phyloP scores from a whole-genome alignment of 2,113 vertebrate genomes.

The Rhynchomys soricoides region DNA sequence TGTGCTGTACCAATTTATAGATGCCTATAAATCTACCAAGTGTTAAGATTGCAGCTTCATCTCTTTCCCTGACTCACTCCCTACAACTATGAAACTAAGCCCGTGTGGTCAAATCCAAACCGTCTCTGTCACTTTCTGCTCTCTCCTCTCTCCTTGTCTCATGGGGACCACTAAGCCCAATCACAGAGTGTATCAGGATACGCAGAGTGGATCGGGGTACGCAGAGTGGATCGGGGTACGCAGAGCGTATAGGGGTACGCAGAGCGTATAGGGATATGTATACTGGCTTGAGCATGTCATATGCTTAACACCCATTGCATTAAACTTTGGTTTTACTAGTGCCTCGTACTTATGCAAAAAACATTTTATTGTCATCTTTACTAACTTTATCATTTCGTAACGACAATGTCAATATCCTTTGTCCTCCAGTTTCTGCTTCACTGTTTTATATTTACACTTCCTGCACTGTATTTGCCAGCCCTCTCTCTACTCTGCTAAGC shows the following conservation, averaged over 20 bases:
- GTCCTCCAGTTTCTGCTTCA: neutral
- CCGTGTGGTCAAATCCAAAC: neutral
- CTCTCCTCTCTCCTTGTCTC: neutral
- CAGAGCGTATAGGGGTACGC: too few species aligned
- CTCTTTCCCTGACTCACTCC: neutral
- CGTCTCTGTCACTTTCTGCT: neutral
- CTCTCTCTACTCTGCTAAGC: neutral
- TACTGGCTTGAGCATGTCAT: neutral
- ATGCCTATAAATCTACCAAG: conserved; percentile 44
- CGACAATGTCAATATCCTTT: neutral
- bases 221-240: too few species aligned
- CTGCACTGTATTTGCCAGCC: neutral
- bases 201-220: too few species aligned
- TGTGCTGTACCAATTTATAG: conserved; percentile 31
- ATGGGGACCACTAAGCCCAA: neutral
- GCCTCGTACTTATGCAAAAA: neutral
- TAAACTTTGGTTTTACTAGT: neutral
- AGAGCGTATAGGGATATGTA: neutral
- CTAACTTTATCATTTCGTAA: neutral
- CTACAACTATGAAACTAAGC: conserved; percentile 27
- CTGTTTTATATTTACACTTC: neutral
- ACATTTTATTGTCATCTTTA: neutral
- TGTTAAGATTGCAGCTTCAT: neutral
- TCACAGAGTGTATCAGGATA: neutral
- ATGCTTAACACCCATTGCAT: neutral